Evolutionary conservation across 2,797 vertebrate genomes (phyloP), one percentile per base, ranked within the genome.

Genomic region (Gymnocypris eckloni): DNA sequence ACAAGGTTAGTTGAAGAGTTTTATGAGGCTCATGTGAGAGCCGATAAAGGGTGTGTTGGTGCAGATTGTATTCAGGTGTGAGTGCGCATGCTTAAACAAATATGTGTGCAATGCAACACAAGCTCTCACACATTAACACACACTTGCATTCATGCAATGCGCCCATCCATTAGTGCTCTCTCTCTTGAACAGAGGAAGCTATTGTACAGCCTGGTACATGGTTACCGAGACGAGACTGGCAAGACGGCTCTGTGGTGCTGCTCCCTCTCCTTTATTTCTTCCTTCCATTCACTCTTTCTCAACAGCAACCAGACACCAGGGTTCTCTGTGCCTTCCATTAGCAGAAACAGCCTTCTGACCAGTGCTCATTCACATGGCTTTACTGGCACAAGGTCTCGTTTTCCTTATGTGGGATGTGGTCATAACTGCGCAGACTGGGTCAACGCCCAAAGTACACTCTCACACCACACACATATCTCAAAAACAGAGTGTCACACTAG

Each of bases 141-240:
- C 76, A 79, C 70, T 76, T 28, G n/a, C 48, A 69, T 48, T 77
- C 80, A 86, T 61, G 77, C 85, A 86, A 52, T 45, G 33, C 16
- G 75, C 43, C 73, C 54, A 39, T 64, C 48, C 52, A 43, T 64
- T 33, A 56, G 33, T 20, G 50, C 67, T 73, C 72, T 67, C 52
- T 69, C 37, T 54, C 54, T 76, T 70, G 52, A 89, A 91, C 87
- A 87, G 79, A 84, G 59, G 81, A 73, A 50, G 77, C 72, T 75
- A 88, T 91, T 91, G 88, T 90, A 70, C 50, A 73, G 86, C 67
- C 69, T 88, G 72, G 86, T 85, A 80, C 86, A 77, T 54, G 52
- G 56, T 56, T 66, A 39, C 72, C 13, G 70, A 66, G 83, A 66
- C 3, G 33, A 77, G 66, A 67, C 81, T 82, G 85, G 83, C 88